Percentiles rank a stretch among this genome's conserved stretches.
phyloP scores from a whole-genome alignment of 2,888 invertebrate species.

The Lithophane socia region DNA sequence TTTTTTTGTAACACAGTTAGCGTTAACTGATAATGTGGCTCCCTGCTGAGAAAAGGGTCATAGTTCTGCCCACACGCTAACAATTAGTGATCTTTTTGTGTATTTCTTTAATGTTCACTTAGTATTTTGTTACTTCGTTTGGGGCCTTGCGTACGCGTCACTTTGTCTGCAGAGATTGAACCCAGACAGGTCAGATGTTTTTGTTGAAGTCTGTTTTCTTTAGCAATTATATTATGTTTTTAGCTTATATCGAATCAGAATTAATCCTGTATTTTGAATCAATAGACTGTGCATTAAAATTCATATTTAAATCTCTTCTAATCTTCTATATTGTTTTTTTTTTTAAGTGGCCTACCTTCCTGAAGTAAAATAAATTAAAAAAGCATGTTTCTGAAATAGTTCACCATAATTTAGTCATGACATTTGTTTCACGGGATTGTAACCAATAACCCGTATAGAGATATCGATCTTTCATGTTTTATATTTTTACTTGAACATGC shows the following conservation, averaged over 20 bases:
- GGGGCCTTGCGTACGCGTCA: slow-evolving; percentile 11
- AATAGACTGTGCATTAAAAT: not conserved
- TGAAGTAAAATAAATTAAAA: not conserved
- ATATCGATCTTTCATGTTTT: not conserved
- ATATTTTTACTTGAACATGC: not conserved
- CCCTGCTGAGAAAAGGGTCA: slow-evolving; percentile 39
- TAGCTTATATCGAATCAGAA: not conserved
- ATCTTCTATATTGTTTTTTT: not conserved
- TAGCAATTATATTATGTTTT: not conserved
- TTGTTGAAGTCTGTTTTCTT: no score
- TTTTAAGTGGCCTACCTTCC: not conserved
- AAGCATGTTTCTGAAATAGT: not conserved
- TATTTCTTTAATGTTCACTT: not conserved
- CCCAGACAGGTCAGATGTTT: not conserved
- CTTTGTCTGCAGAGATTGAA: not conserved
- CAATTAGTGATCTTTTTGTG: slow-evolving; percentile 16
- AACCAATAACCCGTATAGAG: no score
- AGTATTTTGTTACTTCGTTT: slow-evolving; percentile 5
- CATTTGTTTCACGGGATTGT: no score
- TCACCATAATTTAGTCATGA: no score
- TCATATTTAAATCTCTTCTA: not conserved
- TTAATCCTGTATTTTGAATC: not conserved
- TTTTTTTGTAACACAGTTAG: slow-evolving; percentile 8
- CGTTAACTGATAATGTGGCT: slow-evolving; percentile 12
- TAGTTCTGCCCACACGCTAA: slow-evolving; percentile 22